Percentiles rank a stretch among this genome's conserved stretches.
phyloP scores from a whole-genome alignment of 2,797 vertebrate genomes.

The Myripristis murdjan region DNA sequence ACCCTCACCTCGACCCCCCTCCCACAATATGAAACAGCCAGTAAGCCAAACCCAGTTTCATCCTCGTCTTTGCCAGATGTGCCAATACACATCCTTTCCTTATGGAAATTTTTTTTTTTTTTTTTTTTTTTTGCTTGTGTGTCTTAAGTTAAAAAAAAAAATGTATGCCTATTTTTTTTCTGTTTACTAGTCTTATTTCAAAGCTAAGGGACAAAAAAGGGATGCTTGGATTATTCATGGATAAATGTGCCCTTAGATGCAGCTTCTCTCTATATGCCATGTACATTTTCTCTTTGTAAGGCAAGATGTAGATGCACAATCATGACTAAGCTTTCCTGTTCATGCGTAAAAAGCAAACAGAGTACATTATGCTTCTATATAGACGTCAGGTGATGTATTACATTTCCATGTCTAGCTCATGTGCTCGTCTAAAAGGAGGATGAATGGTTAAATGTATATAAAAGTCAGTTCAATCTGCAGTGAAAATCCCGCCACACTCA shows the following conservation, averaged over 20 bases:
- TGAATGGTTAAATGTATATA: slow-evolving; percentile 61
- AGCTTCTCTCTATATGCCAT: slow-evolving; percentile 46
- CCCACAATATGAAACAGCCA: slow-evolving; percentile 39
- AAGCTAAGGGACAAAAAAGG: slow-evolving; percentile 36
- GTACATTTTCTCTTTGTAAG: slow-evolving; percentile 2
- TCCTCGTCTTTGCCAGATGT: slow-evolving; percentile 75
- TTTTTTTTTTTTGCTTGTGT: slow-evolving; percentile 55
- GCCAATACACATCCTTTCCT: slow-evolving; percentile 77
- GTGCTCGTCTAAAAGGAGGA: slow-evolving; percentile 56
- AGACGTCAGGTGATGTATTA: slow-evolving; percentile 64
- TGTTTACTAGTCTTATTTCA: slow-evolving; percentile 55
- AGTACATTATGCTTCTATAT: slow-evolving; percentile 59
- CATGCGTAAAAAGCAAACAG: slow-evolving; percentile 33
- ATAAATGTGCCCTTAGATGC: slow-evolving; percentile 63
- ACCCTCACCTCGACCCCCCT: too few relatives aligned
- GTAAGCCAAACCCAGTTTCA: slow-evolving; percentile 65
- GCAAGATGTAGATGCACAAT: slow-evolving; percentile 24
- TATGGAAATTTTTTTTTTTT: slow-evolving; percentile 41
- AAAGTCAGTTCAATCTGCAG: slow-evolving; percentile 59
- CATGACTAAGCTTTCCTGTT: slow-evolving; percentile 50
- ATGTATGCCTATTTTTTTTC: slow-evolving; percentile 61
- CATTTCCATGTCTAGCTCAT: slow-evolving; percentile 56
- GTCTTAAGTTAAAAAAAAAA: slow-evolving; percentile 73
- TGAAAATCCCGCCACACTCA: slow-evolving; percentile 42
- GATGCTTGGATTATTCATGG: slow-evolving; percentile 45